These are phyloP conservation scores for Drosophila funebris DNA, from an alignment of 1,140 invertebrate genomes.

Conservation along the genomic window DNA sequence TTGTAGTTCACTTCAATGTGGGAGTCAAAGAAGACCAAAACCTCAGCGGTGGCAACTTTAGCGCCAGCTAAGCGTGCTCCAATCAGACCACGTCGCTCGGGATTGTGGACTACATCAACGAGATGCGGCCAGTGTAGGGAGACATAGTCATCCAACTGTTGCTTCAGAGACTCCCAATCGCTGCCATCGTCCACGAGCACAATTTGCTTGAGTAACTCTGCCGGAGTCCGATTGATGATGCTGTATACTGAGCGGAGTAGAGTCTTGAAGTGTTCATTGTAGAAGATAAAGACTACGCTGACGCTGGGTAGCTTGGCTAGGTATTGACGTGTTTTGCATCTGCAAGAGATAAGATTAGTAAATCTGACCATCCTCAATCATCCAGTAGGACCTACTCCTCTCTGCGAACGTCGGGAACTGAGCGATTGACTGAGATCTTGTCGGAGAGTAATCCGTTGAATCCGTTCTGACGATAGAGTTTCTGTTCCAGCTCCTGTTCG, in stretches of 20 bases:
- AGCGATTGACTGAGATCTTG: constrained; percentile 90
- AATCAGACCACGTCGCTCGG: constrained; percentile 92
- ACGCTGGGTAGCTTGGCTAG: constrained; percentile 90
- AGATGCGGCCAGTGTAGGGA: constrained; percentile 87
- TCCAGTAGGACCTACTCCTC: constrained; percentile 84
- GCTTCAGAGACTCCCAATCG: constrained; percentile 88
- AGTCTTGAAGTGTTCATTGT: constrained; percentile 96
- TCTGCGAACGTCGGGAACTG: constrained; percentile 91
- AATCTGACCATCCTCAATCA: not conserved
- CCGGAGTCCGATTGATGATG: constrained; percentile 92
- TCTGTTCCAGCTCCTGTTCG: constrained; percentile 84
- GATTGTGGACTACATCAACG: constrained; percentile 90
- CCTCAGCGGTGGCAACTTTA: constrained; percentile 90
- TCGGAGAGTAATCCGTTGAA: constrained; percentile 93
- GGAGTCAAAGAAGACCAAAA: constrained; percentile 96
- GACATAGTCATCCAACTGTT: constrained; percentile 91
- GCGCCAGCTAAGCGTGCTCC: constrained; percentile 94
- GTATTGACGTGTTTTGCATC: constrained; percentile 91
- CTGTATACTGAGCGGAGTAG: constrained; percentile 92
- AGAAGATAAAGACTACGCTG: constrained; percentile 96
- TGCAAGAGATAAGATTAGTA: not conserved
- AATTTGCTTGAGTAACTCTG: constrained; percentile 92
- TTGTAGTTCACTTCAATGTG: constrained; percentile 95
- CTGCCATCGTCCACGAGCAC: constrained; percentile 97
- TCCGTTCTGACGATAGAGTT: constrained; percentile 90